Evolutionary conservation across 2,113 vertebrate genomes (phyloP).

Genomic region (Catharus minimus): DNA sequence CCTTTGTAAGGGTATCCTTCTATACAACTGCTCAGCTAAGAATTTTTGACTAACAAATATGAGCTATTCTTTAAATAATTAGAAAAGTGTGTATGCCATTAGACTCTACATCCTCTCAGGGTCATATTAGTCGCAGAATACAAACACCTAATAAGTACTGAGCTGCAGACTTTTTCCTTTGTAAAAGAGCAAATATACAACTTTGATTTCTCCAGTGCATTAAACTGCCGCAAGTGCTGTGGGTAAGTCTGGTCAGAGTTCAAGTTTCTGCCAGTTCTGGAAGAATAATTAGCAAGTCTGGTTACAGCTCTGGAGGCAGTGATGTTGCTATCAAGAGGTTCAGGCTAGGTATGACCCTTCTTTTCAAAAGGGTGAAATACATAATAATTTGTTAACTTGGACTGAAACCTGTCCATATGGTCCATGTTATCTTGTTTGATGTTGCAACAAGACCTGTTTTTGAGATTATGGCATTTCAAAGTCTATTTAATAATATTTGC

Average conservation of each 20-base stretch:
- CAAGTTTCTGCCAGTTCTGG: conserved; percentile 45
- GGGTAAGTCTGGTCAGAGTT: conserved; percentile 25
- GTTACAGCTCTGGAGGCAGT: neutral
- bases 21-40: neutral
- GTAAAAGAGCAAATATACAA: conserved; percentile 45
- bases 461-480: neutral
- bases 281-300: conserved; percentile 17
- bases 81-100: neutral
- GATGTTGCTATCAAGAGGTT: neutral
- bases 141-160: neutral
- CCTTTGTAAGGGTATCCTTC: neutral
- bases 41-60: neutral
- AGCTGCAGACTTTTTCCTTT: neutral
- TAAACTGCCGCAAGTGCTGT: conserved; percentile 11
- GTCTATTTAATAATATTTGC: neutral
- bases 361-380: neutral
- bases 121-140: neutral
- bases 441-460: neutral
- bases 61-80: conserved; percentile 30
- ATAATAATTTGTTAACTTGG: neutral
- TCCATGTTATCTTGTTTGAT: neutral
- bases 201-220: conserved; percentile 62
- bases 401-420: neutral
- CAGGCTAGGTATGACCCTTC: neutral
- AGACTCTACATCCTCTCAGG: neutral